Percentiles rank a stretch among this genome's conserved stretches.
phyloP scores from a whole-genome alignment of 2,888 invertebrate genomes.

The Oxycera nigricornis region DNA sequence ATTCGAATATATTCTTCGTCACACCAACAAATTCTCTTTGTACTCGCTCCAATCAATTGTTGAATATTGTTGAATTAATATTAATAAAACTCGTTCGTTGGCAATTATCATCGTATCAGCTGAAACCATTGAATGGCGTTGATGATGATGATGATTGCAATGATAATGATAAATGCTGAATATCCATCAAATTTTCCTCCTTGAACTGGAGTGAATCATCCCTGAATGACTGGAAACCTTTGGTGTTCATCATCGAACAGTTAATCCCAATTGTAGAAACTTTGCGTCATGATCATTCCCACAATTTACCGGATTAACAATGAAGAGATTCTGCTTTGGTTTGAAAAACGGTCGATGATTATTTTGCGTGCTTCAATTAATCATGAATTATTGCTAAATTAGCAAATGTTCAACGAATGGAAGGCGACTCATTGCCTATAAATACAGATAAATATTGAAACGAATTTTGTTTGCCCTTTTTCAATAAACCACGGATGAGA shows the following conservation, averaged over 20 bases:
- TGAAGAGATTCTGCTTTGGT: background rate
- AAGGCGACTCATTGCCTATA: too few species aligned
- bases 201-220: background rate
- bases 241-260: too few species aligned
- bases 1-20: too few species aligned
- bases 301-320: background rate
- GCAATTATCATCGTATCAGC: background rate
- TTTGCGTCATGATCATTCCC: background rate
- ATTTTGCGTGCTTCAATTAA: background rate
- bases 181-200: background rate
- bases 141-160: background rate
- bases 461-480: too few species aligned
- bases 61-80: background rate
- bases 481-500: too few species aligned
- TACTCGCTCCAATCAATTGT: too few species aligned
- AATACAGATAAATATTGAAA: too few species aligned
- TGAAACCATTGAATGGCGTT: background rate
- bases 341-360: background rate
- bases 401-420: too few species aligned
- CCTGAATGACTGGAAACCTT: background rate
- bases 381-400: constrained; percentile 5
- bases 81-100: background rate
- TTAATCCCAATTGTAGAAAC: too few species aligned
- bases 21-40: too few species aligned
- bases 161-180: constrained; percentile 3